phyloP scores from a whole-genome alignment of 2,888 invertebrate genomes.

The Polydrusus pterygomalis region DNA sequence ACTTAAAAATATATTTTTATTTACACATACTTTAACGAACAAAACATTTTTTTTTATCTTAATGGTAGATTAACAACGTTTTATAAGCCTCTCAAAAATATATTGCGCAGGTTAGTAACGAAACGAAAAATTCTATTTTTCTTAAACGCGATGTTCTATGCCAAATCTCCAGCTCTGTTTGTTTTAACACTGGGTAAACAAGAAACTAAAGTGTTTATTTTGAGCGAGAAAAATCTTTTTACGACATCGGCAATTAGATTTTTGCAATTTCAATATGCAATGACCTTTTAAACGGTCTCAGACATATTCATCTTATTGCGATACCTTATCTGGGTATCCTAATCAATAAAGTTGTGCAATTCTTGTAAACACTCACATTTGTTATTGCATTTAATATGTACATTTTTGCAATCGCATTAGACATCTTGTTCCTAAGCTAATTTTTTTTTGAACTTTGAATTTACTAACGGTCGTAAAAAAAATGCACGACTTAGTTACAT shows the following conservation, averaged over 20 bases:
- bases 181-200: background rate
- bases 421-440: conserved; percentile 32
- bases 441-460: conserved; percentile 16
- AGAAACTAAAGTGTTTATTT: background rate
- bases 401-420: conserved; percentile 23
- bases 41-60: conserved; percentile 50
- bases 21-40: conserved; percentile 31
- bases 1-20: conserved; percentile 44
- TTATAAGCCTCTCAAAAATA: conserved; percentile 47
- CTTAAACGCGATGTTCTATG: background rate
- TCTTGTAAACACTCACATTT: conserved; percentile 27
- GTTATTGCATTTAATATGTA: conserved; percentile 13
- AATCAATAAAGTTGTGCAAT: conserved; percentile 18
- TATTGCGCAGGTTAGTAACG: conserved; percentile 50
- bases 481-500: conserved; percentile 13
- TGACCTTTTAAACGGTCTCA: conserved; percentile 10
- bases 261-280: background rate
- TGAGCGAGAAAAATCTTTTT: conserved; percentile 3
- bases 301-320: conserved; percentile 6
- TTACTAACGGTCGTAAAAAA: conserved; percentile 6
- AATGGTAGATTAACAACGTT: conserved; percentile 41
- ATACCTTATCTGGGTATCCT: background rate
- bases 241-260: background rate
- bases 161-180: background rate
- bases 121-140: background rate